Evolutionary conservation across 2,888 invertebrate species (phyloP).

Genomic region (Drosophila nigricruria): DNA sequence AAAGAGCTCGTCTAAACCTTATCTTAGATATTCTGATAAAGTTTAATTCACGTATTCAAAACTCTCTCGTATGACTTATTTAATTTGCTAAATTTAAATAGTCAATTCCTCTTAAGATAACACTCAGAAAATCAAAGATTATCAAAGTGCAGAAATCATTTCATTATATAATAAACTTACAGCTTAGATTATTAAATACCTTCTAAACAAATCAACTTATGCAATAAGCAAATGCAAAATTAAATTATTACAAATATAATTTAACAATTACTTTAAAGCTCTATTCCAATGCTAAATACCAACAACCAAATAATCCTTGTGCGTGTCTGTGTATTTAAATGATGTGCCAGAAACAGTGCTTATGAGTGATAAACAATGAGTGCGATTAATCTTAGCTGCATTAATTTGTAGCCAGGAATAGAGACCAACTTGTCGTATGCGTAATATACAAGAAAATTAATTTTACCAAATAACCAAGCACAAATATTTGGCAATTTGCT

Average conservation of each 20-base stretch:
- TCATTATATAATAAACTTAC: too few species aligned
- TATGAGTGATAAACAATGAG: constrained; percentile 21
- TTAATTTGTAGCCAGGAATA: constrained; percentile 4
- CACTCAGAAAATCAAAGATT: neutral
- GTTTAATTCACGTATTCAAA: too few species aligned
- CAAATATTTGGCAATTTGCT: constrained; percentile 22
- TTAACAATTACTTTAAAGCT: constrained; percentile 3
- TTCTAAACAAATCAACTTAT: neutral
- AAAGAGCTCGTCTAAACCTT: too few species aligned
- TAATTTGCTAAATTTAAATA: too few species aligned
- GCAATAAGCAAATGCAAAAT: neutral
- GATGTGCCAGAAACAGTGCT: neutral
- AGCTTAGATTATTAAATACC: too few species aligned
- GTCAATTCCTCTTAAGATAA: too few species aligned
- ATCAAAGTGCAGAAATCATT: too few species aligned
- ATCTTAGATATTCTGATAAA: too few species aligned
- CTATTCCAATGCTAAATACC: neutral
- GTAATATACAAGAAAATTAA: constrained; percentile 17
- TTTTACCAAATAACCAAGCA: constrained; percentile 5
- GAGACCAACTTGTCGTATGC: constrained; percentile 7
- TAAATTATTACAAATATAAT: neutral
- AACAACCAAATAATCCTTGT: neutral
- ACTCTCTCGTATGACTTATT: too few species aligned
- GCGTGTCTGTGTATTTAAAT: neutral
- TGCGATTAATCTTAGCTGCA: constrained; percentile 10